Evolutionary conservation across 2,113 vertebrate genomes (phyloP), one percentile per base, ranked within the genome.

Genomic region (Muscicapa adusta): DNA sequence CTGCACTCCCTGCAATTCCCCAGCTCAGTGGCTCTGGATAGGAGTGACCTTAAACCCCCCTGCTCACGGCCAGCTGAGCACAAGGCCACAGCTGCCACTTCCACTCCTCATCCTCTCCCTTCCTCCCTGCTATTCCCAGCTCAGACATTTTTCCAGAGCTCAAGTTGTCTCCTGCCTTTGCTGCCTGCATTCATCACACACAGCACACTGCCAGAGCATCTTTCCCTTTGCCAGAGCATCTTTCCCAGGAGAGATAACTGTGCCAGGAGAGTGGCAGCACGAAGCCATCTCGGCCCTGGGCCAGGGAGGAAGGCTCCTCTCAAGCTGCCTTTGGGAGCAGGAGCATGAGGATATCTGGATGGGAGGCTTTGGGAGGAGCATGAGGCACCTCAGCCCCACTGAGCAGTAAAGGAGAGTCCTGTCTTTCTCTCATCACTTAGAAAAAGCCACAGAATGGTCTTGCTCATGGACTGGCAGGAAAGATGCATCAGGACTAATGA

Each of bases 271-370:
- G 33, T 33, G 18, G 76, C 62, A 58, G 79, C 65, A 71, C 0
- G 0, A n/a, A 80, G 40, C 16, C 43, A 28, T 53, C 60, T 85
- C 0, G 0, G 24, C 45, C 56, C 25, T 4, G 3, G 14, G 40
- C 54, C 0, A 4, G 34, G 12, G 14, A 38, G 45, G 60, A 57
- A 34, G 8, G 23, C 12, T 77, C 13, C 31, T 47, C 42, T 51
- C 5, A 0, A 31, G 60, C 36, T 81, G 50, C 65, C 26, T 56
- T 38, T 2, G 36, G 45, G 33, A 72, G 58, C 68, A 47, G 34
- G 54, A 91, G 8, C 42, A 43, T 2, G 3, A 85, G 45, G 24
- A 42, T 20, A 62, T 31, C 38, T 28, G 53, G 48, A 8, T 2
- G 1, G 45, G 31, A 40, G 28, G 10, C 56, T 65, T 53, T 9